phyloP scores from a whole-genome alignment of 2,113 vertebrate genomes.

The Uropsilus gracilis region DNA sequence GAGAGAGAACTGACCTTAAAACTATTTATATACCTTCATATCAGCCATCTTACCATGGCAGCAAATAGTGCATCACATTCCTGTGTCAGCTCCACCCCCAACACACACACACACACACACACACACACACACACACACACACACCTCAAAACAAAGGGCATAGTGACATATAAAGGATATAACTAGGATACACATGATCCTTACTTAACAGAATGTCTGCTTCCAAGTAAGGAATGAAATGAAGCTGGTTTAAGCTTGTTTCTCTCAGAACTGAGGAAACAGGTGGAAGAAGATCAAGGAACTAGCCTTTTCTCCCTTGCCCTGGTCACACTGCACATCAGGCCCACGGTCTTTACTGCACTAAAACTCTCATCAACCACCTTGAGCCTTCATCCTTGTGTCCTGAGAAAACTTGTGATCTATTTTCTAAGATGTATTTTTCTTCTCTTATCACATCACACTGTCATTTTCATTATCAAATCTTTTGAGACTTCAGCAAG shows the following conservation, averaged over 20 bases:
- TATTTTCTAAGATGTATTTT: constrained; percentile 21
- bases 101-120: neutral
- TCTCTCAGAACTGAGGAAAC: neutral
- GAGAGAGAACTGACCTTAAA: neutral
- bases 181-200: neutral
- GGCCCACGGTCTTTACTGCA: neutral
- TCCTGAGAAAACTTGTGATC: neutral
- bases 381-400: neutral
- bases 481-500: constrained; percentile 32
- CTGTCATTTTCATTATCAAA: constrained; percentile 42
- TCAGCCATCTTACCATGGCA: neutral
- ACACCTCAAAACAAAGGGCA: neutral
- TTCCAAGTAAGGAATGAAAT: neutral
- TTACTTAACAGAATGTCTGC: neutral
- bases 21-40: neutral
- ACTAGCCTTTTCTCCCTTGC: neutral
- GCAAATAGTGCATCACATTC: no score
- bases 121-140: no score
- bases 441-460: constrained; percentile 51
- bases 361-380: neutral
- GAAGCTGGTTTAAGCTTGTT: neutral
- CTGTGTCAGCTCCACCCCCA: no score
- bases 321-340: no score
- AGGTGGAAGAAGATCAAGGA: neutral
- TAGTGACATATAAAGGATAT: neutral